Percentiles rank a stretch among this genome's conserved stretches.
Conservation (phyloP, 2,888 invertebrate genomes). For the Scrobipalpa costella region DNA sequence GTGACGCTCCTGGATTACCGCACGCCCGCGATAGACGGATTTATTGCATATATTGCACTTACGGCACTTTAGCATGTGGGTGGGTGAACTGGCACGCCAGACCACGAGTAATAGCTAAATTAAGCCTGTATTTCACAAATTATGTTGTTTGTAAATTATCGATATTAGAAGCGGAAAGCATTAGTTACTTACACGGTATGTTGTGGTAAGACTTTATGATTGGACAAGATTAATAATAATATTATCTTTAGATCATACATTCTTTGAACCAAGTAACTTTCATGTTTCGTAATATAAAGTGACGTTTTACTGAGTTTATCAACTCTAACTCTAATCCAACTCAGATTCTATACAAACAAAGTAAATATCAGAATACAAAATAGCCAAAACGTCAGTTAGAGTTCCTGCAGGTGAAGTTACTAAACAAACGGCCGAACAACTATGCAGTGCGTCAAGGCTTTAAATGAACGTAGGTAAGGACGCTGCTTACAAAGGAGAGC, state of each 20-base stretch:
- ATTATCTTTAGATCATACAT: no score
- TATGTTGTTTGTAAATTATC: conserved; percentile 14
- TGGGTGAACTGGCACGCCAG: not conserved
- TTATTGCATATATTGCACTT: conserved; percentile 27
- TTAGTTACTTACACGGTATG: conserved; percentile 4
- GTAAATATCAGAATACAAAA: not conserved
- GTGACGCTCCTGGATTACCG: conserved; percentile 28
- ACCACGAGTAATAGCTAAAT: not conserved
- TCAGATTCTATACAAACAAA: not conserved
- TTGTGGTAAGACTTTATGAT: not conserved
- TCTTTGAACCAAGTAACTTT: no score
- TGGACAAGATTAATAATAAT: not conserved
- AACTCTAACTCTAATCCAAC: no score
- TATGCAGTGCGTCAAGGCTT: no score
- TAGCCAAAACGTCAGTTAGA: conserved; percentile 2
- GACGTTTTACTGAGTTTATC: not conserved
- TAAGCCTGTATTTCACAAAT: conserved; percentile 7
- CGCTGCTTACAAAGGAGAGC: no score
- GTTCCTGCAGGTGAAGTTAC: conserved; percentile 1
- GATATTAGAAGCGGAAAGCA: conserved; percentile 12
- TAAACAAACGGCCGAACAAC: conserved; percentile 3
- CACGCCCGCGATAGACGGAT: conserved; percentile 19
- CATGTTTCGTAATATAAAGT: no score
- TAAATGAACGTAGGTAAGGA: no score
- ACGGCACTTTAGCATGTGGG: conserved; percentile 13